Base-by-base conservation (phyloP, 2,797 vertebrate genomes). In the Ptychobarbus kaznakovi region DNA sequence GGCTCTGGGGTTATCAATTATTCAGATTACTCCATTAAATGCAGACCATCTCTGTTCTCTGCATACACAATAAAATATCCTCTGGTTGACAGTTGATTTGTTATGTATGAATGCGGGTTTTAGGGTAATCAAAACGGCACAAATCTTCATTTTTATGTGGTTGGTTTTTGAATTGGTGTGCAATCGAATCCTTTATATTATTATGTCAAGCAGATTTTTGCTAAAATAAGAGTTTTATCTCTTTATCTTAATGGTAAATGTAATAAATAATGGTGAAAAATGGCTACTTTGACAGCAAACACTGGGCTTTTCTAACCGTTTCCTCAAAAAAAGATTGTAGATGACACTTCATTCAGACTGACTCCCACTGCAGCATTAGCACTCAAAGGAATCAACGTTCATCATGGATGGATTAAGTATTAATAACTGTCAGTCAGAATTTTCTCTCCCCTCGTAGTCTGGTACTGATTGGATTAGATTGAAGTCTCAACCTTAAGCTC, bases 1-100 rank as follows among this genome's bases (percentile, higher is more conserved):
- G 16, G 40, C 61, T 86, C 75, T 69, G 87, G 86, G 83, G 83
- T 42, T 86, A 85, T 91, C 76, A 85, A 92, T 92, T 90, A 92
- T 91, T 93, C 72, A 92, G 66, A 90, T 83, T 81, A 78, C 76
- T 79, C 81, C 76, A 83, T 83, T 76, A 80, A 83, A 76, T 83
- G 44, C 40, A 82, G 70, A 74, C 16, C 1, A 46, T 81, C 44
- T 82, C 38, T 38, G 38, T 76, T 75, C 80, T 85, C 35, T 89
- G 83, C 90, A 88, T 86, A 86, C 84, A 38, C 83, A 86, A 91
- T 84, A 83, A 89, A 75, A 73, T 61, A 69, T 51, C 44, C 72
- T 65, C 25, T 16, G 1, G 3, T 49, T 76, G 58, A 86, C 69
- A 63, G 12, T 5, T 46, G 32, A 66, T 66, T 76, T 75, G 4